Percentiles rank a stretch among this genome's conserved stretches.
Evolutionary conservation across 2,113 vertebrate genomes (phyloP).

Genomic region (Percina caprodes): DNA sequence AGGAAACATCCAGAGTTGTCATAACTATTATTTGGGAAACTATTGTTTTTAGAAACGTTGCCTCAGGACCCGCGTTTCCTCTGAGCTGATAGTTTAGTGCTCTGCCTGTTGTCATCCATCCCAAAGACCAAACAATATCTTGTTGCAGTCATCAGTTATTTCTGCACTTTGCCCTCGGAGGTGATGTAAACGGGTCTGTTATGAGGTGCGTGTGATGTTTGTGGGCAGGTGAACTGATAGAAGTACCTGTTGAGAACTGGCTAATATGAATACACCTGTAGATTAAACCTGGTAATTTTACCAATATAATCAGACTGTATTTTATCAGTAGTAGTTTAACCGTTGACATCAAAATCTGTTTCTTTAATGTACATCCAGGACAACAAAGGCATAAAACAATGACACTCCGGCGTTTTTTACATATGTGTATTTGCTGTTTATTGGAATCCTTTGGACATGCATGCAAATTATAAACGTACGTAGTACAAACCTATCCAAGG

Average conservation of each 20-base stretch:
- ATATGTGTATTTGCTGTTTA: no score
- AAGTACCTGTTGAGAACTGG: neutral
- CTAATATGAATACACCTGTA: no score
- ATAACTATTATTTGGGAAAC: neutral
- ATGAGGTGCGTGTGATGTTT: neutral
- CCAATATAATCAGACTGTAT: no score
- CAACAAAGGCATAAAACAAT: no score
- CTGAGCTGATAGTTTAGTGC: conserved; percentile 8
- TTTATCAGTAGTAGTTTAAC: neutral
- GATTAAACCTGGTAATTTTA: no score
- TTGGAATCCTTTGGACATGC: no score
- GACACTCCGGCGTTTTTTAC: no score
- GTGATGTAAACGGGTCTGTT: neutral
- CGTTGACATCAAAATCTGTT: neutral
- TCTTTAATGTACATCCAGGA: neutral
- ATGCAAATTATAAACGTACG: no score
- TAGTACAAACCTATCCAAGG: no score
- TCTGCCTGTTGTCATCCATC: conserved; percentile 3
- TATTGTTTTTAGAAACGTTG: conserved; percentile 22
- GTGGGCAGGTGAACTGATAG: neutral
- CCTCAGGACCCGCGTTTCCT: conserved; percentile 2
- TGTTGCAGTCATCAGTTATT: neutral
- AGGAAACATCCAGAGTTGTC: neutral
- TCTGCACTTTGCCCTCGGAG: neutral
- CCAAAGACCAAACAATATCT: neutral